Evolutionary conservation across 2,113 vertebrate species (phyloP).

Genomic region (Gasterosteus nipponicus): DNA sequence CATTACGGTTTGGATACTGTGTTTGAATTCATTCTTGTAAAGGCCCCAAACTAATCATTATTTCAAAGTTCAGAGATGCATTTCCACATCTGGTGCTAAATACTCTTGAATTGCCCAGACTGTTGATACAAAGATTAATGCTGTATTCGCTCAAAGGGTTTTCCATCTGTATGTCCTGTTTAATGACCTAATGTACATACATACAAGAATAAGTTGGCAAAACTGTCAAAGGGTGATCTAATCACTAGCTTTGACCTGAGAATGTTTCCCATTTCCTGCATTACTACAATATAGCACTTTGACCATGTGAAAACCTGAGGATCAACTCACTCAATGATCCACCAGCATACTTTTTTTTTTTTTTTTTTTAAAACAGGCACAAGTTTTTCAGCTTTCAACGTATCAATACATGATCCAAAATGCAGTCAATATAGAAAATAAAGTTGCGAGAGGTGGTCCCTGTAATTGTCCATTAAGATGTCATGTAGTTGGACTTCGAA

Average conservation of each 20-base stretch:
- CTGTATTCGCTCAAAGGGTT: conserved; percentile 19
- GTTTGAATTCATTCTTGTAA: not conserved
- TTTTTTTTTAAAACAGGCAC: conserved; percentile 88
- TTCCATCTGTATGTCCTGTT: conserved; percentile 44
- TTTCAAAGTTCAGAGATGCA: conserved; percentile 7
- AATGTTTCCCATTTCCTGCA: conserved; percentile 44
- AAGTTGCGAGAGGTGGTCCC: conserved; percentile 51
- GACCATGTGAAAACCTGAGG: conserved; percentile 44
- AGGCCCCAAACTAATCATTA: conserved; percentile 1
- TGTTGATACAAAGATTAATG: conserved; percentile 35
- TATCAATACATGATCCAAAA: conserved; percentile 90
- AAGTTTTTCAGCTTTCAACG: conserved; percentile 89
- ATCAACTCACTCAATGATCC: conserved; percentile 35
- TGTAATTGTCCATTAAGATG: conserved; percentile 53
- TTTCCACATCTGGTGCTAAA: not conserved
- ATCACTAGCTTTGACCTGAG: conserved; percentile 59
- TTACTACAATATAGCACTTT: conserved; percentile 60
- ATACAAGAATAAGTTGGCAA: conserved; percentile 82
- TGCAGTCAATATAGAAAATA: conserved; percentile 83
- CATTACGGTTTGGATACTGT: not conserved
- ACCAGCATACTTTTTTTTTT: conserved; percentile 46
- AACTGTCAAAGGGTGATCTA: conserved; percentile 55
- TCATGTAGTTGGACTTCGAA: conserved; percentile 37
- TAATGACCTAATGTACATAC: conserved; percentile 55
- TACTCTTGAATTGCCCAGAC: conserved; percentile 15